Evolutionary conservation across 2,888 invertebrate genomes (phyloP), one percentile per base, ranked within the genome.

Genomic region (Crepidodera aurea): DNA sequence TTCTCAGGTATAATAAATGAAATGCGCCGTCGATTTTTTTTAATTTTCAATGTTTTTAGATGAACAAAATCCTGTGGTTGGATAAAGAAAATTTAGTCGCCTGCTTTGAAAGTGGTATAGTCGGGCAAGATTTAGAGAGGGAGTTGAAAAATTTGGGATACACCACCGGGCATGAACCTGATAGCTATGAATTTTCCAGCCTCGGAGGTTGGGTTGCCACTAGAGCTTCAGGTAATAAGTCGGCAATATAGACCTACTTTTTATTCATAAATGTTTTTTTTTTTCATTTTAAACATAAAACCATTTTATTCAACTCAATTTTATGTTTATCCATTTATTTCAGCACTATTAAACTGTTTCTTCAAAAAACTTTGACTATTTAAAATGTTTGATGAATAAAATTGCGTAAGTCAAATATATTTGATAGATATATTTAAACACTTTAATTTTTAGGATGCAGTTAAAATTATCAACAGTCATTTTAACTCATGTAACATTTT

Each of bases 161-260:
- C 74, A 97, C 96, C 0, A 90, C 93, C 1, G 99, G 99, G 0
- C 97, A 99, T 79, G 98, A 99, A 78, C 99, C 99, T 0, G 99
- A 99, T 78, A 98, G 97, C 1, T 96, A 94, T 81, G 98, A 99
- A 82, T 99, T 99, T 83, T 94, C 94, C 1, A 93, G 94, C 10
- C 85, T 99, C 1, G 98, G 98, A 3, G 98, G 98, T 0, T 99
- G 99, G 98, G 80, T 82, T 5, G 81, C 82, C 1, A 82, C 82
- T 1, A 73, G 82, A 69, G 82, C 82, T 1, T 81, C 81, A 29
- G 98, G 99, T 55, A 55, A 44, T 42, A 32, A 8, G n/a, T 4
- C n/a, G 32, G 7, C 4, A 15, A n/a, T n/a, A n/a, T n/a, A n/a
- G n/a, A n/a, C n/a, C 15, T 34, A n/a, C 10, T 19, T 22, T 25